Base-by-base conservation (phyloP, 2,113 vertebrate species). In the Corythornis cristatus region DNA sequence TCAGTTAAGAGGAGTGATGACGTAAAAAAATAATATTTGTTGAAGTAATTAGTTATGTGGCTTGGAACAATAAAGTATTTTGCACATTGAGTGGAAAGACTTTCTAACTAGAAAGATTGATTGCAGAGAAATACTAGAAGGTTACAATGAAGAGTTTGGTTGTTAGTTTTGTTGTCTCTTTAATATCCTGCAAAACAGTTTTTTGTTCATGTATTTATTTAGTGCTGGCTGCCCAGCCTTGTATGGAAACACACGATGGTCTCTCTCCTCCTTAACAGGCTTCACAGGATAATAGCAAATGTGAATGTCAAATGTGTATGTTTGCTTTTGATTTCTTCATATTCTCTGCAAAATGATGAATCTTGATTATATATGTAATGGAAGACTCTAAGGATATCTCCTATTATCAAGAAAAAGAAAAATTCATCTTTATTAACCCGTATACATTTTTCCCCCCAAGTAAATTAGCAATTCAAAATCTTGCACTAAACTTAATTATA, bases 381-480 rank as follows among this genome's bases (percentile, higher is more conserved):
- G 83, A 86, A 92, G 58, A 82, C 83, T 93, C 92, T 79, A 94
- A 96, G 90, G 81, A 95, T 88, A 96, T 95, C n/a, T 79, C 37
- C 84, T 92, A 79, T 91, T 95, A 85, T 85, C 71, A 78, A 45
- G 70, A 94, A 95, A 91, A 93, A 88, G 76, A 93, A 90, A 91
- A 95, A 92, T 86, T 93, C 56, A 31, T 94, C 68, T 93, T 82
- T 86, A 83, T 90, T 93, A 95, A 89, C n/a, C 73, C 66, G 54
- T 93, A 92, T 51, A 93, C 17, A n/a, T 66, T 67, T 45, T 12
- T 3, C 37, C 6, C n/a, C 61, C 48, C 28, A 37, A 65, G 62
- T 76, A 94, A 75, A 96, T 95, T 94, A 94, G 92, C 93, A 90
- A 82, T 94, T 92, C 93, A 92, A 92, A 90, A 92, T 94, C 86